A percentile compares a stretch with the other conserved stretches of the same genome.
Evolutionary conservation across 1,140 invertebrate species (phyloP).

Genomic region (Anastrepha ludens): DNA sequence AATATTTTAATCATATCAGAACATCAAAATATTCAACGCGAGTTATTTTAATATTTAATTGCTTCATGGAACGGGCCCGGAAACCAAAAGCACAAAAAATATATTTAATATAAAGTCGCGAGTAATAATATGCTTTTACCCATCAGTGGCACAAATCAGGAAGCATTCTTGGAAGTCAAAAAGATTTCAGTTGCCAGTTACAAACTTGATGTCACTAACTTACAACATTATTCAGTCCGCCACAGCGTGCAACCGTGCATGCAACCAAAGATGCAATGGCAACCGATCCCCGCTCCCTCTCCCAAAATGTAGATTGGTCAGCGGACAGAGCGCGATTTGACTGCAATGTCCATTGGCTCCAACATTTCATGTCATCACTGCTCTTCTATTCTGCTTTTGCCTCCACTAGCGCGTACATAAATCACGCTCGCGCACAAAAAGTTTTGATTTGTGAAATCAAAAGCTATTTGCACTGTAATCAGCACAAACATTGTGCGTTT

Average conservation of each 20-base stretch:
- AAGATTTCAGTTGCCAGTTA: conserved; percentile 49
- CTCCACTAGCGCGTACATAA: conserved; percentile 62
- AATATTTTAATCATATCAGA: too few species aligned
- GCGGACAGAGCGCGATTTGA: neutral
- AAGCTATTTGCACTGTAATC: conserved; percentile 74
- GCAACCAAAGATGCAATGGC: neutral
- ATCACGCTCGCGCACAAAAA: conserved; percentile 71
- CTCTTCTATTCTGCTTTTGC: neutral
- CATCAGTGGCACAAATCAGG: conserved; percentile 30
- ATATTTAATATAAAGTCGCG: conserved; percentile 27
- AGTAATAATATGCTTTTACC: neutral
- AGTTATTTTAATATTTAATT: too few species aligned
- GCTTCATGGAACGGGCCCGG: too few species aligned
- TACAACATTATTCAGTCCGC: conserved; percentile 14
- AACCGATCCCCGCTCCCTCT: neutral
- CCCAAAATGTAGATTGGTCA: neutral
- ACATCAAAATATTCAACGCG: too few species aligned
- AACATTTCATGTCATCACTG: neutral
- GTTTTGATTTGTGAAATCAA: conserved; percentile 74
- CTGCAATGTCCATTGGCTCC: neutral
- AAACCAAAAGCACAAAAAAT: neutral
- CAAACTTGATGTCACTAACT: conserved; percentile 22
- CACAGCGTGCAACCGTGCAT: conserved; percentile 31
- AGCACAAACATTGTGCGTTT: conserved; percentile 72
- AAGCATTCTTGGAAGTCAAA: conserved; percentile 37